Evolutionary conservation across 2,888 invertebrate species (phyloP), one percentile per base, ranked within the genome.

Genomic region (Campoletis raptor): DNA sequence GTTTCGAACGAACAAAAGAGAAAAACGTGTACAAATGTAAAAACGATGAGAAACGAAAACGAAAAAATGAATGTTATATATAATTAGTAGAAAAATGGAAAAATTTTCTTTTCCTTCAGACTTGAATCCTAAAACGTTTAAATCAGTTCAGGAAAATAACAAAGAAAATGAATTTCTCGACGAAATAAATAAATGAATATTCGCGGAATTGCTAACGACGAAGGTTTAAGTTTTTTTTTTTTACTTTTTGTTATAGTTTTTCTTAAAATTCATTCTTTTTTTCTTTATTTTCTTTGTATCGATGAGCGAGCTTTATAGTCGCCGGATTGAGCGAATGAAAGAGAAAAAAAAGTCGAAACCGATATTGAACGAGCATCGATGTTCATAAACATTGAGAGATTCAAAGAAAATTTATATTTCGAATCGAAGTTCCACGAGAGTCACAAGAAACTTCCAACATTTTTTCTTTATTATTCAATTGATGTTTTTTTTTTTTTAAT

Each of bases 201-300:
- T 77, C 80, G 80, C 83, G 54, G 54, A 80, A 77, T 76, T 72
- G 72, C 36, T 66, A 72, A 80, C 82, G 73, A 81, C 74, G 81
- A 81, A 81, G 74, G 74, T 54, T 66, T 12, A 21, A 30, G 74
- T 37, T 69, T 70, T 40, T 61, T 54, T 40, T 18, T 67, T 67
- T 67, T 67, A 67, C 40, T 67, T 67, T 24, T 66, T 66, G 21
- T 61, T 42, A 24, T n/a, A 57, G 40, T 78, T 61, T 61, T 57
- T 70, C 42, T 80, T 45, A 73, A 81, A 81, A 81, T 81, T 40
- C 64, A 36, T 64, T 73, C 6, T 66, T 48, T 73, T 69, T 73
- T 1, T 66, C 37, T 73, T 69, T 45, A 0, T 72, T 72, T 69
- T 57, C 42, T 70, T 67, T 69, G 10, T 36, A 81, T 81, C 81